A percentile compares a stretch with the other conserved stretches of the same genome.
phyloP scores from a whole-genome alignment of 2,113 vertebrate species.

The Percopsis transmontana region DNA sequence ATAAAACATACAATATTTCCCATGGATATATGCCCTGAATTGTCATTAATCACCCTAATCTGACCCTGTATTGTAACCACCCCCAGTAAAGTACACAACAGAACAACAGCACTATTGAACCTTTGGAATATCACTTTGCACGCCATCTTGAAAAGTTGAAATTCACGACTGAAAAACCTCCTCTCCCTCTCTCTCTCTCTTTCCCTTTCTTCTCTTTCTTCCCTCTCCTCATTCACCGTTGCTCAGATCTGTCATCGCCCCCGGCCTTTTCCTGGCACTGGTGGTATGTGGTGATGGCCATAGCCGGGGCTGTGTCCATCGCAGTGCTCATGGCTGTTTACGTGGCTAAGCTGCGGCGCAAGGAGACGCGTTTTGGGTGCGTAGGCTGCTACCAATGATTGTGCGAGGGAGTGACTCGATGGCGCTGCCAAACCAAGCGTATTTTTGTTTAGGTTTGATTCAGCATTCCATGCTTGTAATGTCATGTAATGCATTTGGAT shows the following conservation, averaged over 20 bases:
- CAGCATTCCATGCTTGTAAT: slow-evolving; percentile 12
- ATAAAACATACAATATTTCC: too few relatives aligned
- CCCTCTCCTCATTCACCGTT: slow-evolving; percentile 33
- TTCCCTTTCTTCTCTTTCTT: background rate
- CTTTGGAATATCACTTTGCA: too few relatives aligned
- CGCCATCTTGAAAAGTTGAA: background rate
- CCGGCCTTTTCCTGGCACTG: slow-evolving; percentile 87
- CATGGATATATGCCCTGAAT: too few relatives aligned
- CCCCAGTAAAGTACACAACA: too few relatives aligned
- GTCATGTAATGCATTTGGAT: slow-evolving; percentile 13
- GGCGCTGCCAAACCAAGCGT: slow-evolving; percentile 39
- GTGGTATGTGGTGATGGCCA: slow-evolving; percentile 89
- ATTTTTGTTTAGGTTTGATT: slow-evolving; percentile 1
- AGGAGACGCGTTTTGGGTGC: slow-evolving; percentile 90
- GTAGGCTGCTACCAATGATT: slow-evolving; percentile 35
- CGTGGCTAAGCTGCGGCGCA: slow-evolving; percentile 81
- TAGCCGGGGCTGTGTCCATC: slow-evolving; percentile 75
- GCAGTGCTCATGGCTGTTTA: slow-evolving; percentile 82
- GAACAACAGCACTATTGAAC: too few relatives aligned
- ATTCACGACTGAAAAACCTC: slow-evolving; percentile 3
- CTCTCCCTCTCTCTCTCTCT: slow-evolving; percentile 14
- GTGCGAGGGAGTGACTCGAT: slow-evolving; percentile 36
- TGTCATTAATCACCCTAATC: too few relatives aligned
- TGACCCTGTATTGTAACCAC: too few relatives aligned
- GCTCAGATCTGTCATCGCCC: slow-evolving; percentile 44